Evolutionary conservation across 1,140 invertebrate genomes (phyloP).

Genomic region (Phortica variegata): DNA sequence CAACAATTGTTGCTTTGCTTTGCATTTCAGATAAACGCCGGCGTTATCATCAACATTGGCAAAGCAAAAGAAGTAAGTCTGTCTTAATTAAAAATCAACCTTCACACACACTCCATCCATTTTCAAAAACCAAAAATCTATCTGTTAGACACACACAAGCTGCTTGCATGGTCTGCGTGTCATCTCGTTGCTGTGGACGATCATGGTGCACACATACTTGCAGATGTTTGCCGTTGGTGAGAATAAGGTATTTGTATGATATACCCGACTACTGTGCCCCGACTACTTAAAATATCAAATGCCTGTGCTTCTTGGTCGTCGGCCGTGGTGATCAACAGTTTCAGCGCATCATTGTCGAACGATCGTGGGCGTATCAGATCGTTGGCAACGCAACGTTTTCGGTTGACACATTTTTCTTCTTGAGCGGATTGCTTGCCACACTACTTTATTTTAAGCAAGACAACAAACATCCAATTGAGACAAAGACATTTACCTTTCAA

Average conservation of each 20-base stretch:
- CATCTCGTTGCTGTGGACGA: slow-evolving; percentile 86
- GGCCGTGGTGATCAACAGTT: slow-evolving; percentile 64
- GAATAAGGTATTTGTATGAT: slow-evolving; percentile 56
- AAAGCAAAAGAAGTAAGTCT: slow-evolving; percentile 51
- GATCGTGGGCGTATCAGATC: slow-evolving; percentile 79
- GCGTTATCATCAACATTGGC: slow-evolving; percentile 64
- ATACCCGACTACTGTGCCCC: too few species aligned
- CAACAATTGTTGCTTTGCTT: slow-evolving; percentile 58
- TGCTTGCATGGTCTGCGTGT: slow-evolving; percentile 83
- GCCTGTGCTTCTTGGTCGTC: not conserved
- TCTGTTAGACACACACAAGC: slow-evolving; percentile 64
- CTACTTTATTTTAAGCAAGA: slow-evolving; percentile 69
- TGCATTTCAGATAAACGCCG: slow-evolving; percentile 62
- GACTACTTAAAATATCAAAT: too few species aligned
- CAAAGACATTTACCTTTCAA: slow-evolving; percentile 41
- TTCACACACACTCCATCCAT: too few species aligned
- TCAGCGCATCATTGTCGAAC: slow-evolving; percentile 72
- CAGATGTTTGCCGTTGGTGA: slow-evolving; percentile 77
- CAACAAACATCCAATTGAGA: slow-evolving; percentile 31
- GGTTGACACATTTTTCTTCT: slow-evolving; percentile 91
- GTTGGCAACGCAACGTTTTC: slow-evolving; percentile 87
- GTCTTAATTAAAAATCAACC: not conserved
- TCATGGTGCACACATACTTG: slow-evolving; percentile 86
- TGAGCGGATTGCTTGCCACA: slow-evolving; percentile 77
- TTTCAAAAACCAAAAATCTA: not conserved